Percentiles rank a stretch among this genome's conserved stretches.
Conservation (phyloP, 2,888 invertebrate genomes). For the Axea sp. region DNA sequence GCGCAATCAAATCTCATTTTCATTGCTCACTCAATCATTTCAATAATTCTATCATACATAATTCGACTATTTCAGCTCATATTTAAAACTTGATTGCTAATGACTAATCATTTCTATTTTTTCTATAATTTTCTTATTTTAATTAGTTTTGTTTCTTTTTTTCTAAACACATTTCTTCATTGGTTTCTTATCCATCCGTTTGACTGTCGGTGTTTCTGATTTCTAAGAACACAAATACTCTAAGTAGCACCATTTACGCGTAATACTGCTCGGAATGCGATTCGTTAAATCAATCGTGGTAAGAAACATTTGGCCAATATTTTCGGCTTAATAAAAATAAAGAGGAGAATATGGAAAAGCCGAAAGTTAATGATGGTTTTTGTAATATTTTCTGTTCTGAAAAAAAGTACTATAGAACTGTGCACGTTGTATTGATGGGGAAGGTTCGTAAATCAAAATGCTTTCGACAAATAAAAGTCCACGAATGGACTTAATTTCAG, state of each 20-base stretch:
- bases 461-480: conserved; percentile 32
- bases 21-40: conserved; percentile 35
- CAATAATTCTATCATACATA: conserved; percentile 38
- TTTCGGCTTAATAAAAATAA: no score
- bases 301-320: conserved; percentile 52
- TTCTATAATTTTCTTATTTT: conserved; percentile 4
- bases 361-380: no score
- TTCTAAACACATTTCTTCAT: background rate
- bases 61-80: conserved; percentile 31
- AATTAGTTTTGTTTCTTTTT: no score
- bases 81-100: conserved; percentile 50
- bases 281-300: conserved; percentile 67
- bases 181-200: conserved; percentile 29
- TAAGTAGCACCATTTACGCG: conserved; percentile 48
- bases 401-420: conserved; percentile 25
- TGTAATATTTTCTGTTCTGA: background rate
- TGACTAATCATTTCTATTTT: conserved; percentile 33
- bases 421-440: conserved; percentile 31
- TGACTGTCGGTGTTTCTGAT: conserved; percentile 51
- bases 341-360: no score
- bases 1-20: conserved; percentile 35
- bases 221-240: conserved; percentile 69
- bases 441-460: conserved; percentile 42
- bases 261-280: conserved; percentile 63
- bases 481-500: conserved; percentile 34